phyloP scores from a whole-genome alignment of 2,797 vertebrate species.

The Kryptolebias ocellatus region DNA sequence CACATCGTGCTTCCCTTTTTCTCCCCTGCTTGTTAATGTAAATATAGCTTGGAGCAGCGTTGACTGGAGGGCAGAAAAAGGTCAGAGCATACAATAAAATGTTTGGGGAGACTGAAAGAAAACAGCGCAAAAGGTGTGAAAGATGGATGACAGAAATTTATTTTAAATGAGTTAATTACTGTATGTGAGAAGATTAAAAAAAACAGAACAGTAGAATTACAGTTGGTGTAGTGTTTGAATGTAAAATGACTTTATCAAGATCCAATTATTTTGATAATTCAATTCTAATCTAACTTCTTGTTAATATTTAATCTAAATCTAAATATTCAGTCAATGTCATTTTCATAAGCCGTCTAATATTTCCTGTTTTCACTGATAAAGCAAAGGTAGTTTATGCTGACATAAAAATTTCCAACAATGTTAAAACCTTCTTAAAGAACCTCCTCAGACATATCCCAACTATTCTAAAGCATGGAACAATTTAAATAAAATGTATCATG shows the following conservation, averaged over 20 bases:
- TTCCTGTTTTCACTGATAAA: neutral
- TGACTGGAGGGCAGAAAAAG: constrained; percentile 61
- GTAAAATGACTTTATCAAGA: constrained; percentile 8
- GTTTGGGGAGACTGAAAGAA: constrained; percentile 52
- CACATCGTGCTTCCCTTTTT: constrained; percentile 36
- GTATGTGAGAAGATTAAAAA: constrained; percentile 25
- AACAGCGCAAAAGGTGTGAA: constrained; percentile 31
- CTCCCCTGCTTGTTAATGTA: constrained; percentile 61
- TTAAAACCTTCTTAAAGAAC: no score
- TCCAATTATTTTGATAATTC: constrained; percentile 4
- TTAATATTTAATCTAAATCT: neutral
- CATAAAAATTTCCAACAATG: neutral
- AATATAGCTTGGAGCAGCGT: constrained; percentile 59
- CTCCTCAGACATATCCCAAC: no score
- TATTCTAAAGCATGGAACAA: no score
- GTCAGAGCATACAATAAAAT: constrained; percentile 54
- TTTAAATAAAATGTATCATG: no score
- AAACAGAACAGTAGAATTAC: constrained; percentile 29
- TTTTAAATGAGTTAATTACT: constrained; percentile 40
- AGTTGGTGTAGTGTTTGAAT: neutral
- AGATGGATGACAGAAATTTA: constrained; percentile 21
- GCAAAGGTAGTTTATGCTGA: constrained; percentile 1
- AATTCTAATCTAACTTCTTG: neutral
- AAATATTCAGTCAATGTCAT: neutral
- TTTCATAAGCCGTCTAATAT: neutral